These are phyloP conservation scores for Rugalucina vietnamica DNA, from an alignment of 2,888 invertebrate genomes.

Conservation along the genomic window DNA sequence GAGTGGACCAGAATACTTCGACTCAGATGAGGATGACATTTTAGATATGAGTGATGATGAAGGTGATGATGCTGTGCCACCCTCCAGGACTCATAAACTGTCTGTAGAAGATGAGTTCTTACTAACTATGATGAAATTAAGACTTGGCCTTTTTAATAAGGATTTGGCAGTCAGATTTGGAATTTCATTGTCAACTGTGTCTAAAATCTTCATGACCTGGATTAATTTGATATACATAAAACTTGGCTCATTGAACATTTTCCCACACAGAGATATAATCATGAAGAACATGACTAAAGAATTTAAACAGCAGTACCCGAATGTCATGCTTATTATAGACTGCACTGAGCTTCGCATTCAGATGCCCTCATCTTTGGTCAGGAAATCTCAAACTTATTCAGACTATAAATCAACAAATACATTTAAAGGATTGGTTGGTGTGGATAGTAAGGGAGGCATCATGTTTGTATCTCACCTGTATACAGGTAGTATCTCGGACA, in stretches of 20 bases:
- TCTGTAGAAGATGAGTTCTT: slow-evolving; percentile 33
- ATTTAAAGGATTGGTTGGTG: too few relatives aligned
- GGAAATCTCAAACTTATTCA: too few relatives aligned
- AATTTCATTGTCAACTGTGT: background rate
- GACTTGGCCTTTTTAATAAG: background rate
- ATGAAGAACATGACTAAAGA: background rate
- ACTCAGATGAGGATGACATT: background rate
- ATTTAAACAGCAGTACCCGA: background rate
- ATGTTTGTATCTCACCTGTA: too few relatives aligned
- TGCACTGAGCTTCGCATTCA: too few relatives aligned
- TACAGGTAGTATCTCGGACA: too few relatives aligned
- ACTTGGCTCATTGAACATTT: background rate
- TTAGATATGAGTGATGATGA: slow-evolving; percentile 22
- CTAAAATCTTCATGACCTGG: background rate
- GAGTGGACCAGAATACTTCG: background rate
- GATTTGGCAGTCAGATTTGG: background rate
- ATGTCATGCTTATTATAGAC: background rate
- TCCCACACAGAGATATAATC: background rate
- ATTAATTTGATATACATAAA: background rate
- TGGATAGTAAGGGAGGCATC: too few relatives aligned
- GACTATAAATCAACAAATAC: too few relatives aligned
- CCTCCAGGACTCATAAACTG: background rate
- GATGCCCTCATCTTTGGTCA: too few relatives aligned
- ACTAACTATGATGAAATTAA: slow-evolving; percentile 23
- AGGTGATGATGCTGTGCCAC: background rate